These are phyloP conservation scores for Hetaerina americana DNA, from an alignment of 1,140 invertebrate genomes.

Conservation along the genomic window DNA sequence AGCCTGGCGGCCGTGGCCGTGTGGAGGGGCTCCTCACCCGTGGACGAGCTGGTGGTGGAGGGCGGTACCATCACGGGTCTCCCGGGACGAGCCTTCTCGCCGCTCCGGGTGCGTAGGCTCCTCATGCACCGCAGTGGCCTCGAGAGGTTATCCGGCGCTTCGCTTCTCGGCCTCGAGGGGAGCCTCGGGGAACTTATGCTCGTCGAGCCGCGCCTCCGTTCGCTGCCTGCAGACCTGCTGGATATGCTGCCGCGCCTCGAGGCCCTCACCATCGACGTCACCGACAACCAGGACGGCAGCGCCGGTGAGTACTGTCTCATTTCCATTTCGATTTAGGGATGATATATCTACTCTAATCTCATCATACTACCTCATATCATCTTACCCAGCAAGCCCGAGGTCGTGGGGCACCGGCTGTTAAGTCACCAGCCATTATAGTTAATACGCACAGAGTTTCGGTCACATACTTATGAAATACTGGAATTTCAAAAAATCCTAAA, in stretches of 20 bases:
- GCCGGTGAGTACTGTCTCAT: too few relatives aligned
- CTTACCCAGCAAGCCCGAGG: too few relatives aligned
- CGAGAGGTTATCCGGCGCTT: conserved; percentile 37
- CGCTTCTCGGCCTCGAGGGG: conserved; percentile 51
- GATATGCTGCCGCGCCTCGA: conserved; percentile 58
- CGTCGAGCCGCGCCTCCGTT: conserved; percentile 65
- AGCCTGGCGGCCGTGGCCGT: neutral
- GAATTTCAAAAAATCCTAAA: too few relatives aligned
- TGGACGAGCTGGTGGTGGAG: conserved; percentile 74
- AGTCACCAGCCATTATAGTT: too few relatives aligned
- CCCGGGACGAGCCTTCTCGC: conserved; percentile 61
- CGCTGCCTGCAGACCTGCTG: conserved; percentile 61
- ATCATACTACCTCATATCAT: too few relatives aligned
- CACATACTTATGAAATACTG: too few relatives aligned
- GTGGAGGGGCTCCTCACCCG: conserved; percentile 4
- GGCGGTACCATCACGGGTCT: conserved; percentile 70
- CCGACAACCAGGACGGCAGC: too few relatives aligned
- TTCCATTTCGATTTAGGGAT: too few relatives aligned
- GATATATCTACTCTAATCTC: too few relatives aligned
- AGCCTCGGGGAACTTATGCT: conserved; percentile 67
- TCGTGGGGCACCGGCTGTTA: too few relatives aligned
- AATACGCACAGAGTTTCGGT: too few relatives aligned
- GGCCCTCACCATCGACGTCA: conserved; percentile 63
- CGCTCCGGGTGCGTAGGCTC: conserved; percentile 55
- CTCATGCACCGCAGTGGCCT: conserved; percentile 73